Base-by-base conservation (phyloP, 1,140 invertebrate genomes). In the Chlorops oryzae region DNA sequence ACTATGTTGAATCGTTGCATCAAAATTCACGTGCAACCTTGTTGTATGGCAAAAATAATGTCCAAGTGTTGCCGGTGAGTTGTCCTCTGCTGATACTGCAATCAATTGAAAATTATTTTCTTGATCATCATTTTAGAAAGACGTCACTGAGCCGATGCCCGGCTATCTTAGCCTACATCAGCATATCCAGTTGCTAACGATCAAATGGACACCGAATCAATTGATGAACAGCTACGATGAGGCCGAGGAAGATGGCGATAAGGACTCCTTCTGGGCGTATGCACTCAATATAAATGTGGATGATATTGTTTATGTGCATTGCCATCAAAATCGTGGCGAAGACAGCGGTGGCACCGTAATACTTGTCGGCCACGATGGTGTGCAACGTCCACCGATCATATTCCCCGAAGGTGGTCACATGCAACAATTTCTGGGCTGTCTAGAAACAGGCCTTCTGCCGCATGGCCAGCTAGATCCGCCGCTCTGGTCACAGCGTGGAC, bases 21-120 rank as follows among this genome's bases (percentile, higher is more conserved):
- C 94, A 97, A 69, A 97, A 96, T 69, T 86, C 83, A 34, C 81
- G 87, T 60, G 87, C 88, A 1, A 88, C 89, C 1, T 75, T 96
- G n/a, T 77, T 97, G 1, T 97, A 95, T 72, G 93, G 93, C n/a
- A 97, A 97, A 75, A 97, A 97, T 73, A 96, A 96, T 73, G 92
- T 96, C 3, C 71, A 85, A 22, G 89, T 96, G 4, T 81, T 90
- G 61, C 87, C 90, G 54, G 82, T 84, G 68, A 79, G 79, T 70
- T 13, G 10, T 12, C n/a, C n/a, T n/a, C n/a, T n/a, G n/a, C 1
- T 18, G 12, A n/a, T 17, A 39, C 12, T 32, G 0, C n/a, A 43
- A 32, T 49, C 4, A 2, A 12, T 32, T 7, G 28, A 9, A 25
- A 13, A 1, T 1, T 20, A 46, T 32, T 47, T 47, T 40, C 20